These are phyloP conservation scores for Pogonocichla stellata DNA, from an alignment of 2,113 vertebrate genomes.

Conservation along the genomic window DNA sequence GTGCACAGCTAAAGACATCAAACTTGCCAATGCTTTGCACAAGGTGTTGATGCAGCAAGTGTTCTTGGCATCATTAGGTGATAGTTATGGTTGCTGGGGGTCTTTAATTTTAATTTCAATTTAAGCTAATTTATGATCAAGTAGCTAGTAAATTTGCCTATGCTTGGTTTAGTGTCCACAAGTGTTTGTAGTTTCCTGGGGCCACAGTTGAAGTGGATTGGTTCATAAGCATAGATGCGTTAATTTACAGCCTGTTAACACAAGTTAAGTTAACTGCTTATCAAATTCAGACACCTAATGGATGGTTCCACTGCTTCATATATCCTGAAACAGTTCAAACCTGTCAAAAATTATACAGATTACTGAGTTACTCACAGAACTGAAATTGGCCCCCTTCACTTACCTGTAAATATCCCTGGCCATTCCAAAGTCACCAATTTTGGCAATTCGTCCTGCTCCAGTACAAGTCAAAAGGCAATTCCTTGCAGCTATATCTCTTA, in stretches of 20 bases:
- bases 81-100: not conserved
- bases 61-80: not conserved
- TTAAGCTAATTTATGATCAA: not conserved
- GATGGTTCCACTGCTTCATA: not conserved
- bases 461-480: constrained; percentile 89
- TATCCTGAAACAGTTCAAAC: not conserved
- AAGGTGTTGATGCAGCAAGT: not conserved
- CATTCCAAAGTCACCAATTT: constrained; percentile 94
- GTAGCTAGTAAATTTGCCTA: not conserved
- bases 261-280: not conserved
- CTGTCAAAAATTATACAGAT: not conserved
- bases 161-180: not conserved
- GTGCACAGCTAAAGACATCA: not conserved
- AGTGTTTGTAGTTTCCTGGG: not conserved
- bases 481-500: constrained; percentile 89
- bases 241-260: not conserved
- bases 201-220: not conserved
- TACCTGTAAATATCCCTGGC: constrained; percentile 92
- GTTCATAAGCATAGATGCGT: not conserved
- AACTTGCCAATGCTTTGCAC: not conserved
- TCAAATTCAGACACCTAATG: not conserved
- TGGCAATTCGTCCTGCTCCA: constrained; percentile 83
- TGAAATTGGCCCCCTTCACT: not conserved
- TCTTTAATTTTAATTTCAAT: not conserved
- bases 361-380: not conserved